phyloP scores from a whole-genome alignment of 2,113 vertebrate genomes.

The Brachypodius melanocephalos region DNA sequence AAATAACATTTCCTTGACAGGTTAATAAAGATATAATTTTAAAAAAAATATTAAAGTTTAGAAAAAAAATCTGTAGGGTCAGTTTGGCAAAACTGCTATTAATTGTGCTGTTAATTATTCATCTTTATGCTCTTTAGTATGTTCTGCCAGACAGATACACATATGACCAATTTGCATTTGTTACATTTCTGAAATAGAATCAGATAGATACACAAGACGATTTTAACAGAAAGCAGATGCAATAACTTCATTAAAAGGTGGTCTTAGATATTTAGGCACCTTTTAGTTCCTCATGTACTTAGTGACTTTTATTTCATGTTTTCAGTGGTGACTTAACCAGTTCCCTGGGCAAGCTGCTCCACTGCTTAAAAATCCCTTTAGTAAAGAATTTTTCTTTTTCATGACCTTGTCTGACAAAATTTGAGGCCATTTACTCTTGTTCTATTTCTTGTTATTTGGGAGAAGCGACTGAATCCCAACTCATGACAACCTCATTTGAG shows the following conservation, averaged over 20 bases:
- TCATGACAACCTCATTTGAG: background rate
- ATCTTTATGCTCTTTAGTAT: background rate
- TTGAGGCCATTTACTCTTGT: background rate
- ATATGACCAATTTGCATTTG: background rate
- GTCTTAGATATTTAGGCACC: background rate
- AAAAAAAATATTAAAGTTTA: background rate
- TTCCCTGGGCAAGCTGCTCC: background rate
- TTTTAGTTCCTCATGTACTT: background rate
- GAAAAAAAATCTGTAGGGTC: background rate
- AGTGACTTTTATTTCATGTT: background rate
- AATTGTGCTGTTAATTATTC: background rate
- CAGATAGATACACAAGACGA: background rate
- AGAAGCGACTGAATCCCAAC: background rate
- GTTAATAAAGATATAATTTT: background rate
- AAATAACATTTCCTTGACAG: background rate
- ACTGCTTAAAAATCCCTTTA: background rate
- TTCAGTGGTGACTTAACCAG: background rate
- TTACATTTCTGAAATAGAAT: background rate
- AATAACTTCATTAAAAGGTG: background rate
- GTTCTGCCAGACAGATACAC: background rate
- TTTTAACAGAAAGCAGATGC: background rate
- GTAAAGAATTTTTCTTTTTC: background rate
- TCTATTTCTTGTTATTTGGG: rapidly evolving
- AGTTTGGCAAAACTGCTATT: background rate
- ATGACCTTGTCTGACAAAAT: background rate